phyloP scores from a whole-genome alignment of 2,888 invertebrate species.

The Drosophila subsilvestris region DNA sequence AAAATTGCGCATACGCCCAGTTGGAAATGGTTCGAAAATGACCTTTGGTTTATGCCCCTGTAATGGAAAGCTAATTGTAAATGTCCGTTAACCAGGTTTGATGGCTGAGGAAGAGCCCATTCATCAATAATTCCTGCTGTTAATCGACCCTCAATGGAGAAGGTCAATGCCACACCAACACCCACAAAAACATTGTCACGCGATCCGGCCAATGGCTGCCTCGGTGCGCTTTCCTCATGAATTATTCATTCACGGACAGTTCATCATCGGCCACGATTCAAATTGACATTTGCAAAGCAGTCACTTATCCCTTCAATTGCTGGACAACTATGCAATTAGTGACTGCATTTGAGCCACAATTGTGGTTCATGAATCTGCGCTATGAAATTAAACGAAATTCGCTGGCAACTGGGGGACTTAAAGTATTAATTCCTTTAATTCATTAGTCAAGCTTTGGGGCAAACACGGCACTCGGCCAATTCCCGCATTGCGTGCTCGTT shows the following conservation, averaged over 20 bases:
- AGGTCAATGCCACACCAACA: conserved; percentile 59
- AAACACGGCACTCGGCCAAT: conserved; percentile 47
- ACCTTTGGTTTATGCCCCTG: neutral
- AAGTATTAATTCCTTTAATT: conserved; percentile 37
- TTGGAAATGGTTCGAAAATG: conserved; percentile 37
- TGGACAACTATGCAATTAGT: neutral
- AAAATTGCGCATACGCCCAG: conserved; percentile 46
- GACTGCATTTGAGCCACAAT: neutral
- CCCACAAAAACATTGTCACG: conserved; percentile 59
- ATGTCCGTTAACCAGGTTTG: conserved; percentile 52
- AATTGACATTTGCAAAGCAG: conserved; percentile 63
- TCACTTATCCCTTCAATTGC: conserved; percentile 6
- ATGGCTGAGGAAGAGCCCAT: conserved; percentile 55
- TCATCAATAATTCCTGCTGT: conserved; percentile 60
- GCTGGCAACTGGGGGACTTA: conserved; percentile 1
- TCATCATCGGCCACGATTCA: conserved; percentile 65
- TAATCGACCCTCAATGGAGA: conserved; percentile 61
- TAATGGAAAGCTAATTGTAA: conserved; percentile 30
- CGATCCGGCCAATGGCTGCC: conserved; percentile 31
- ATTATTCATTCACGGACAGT: conserved; percentile 64
- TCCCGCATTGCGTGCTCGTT: conserved; percentile 61
- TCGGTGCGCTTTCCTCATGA: conserved; percentile 31
- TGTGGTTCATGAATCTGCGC: neutral
- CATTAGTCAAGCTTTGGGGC: conserved; percentile 26
- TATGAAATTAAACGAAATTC: conserved; percentile 2